Base-by-base conservation (phyloP, 2,888 invertebrate genomes). In the Pollenia labialis region DNA sequence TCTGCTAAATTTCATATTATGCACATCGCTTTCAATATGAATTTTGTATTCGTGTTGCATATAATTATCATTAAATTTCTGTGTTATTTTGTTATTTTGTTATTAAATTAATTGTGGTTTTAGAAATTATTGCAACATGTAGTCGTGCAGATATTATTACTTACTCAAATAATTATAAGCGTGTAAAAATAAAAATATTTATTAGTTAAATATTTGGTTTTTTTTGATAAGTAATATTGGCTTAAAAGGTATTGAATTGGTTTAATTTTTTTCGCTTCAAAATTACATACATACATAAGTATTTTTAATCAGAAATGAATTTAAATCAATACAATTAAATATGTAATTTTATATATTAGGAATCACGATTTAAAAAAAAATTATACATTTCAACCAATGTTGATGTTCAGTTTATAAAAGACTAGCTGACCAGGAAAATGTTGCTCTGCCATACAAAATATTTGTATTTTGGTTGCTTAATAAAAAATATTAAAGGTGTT, bases 81-180 rank as follows among this genome's bases (percentile, higher is more conserved):
- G 62, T 48, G 76, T 81, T 80, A 80, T 68, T 75, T 81, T 48
- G 76, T 81, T 80, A 80, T 68, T 75, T 81, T 58, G 62, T 82
- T 69, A 82, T 82, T 82, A 82, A 76, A 82, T 75, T 82, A 69
- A 62, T 76, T 82, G 60, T 52, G 60, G 68, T 62, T 71, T 60
- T 69, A 54, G 2, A 69, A 79, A 69, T 79, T 69, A 79, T 62
- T 60, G 40, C 44, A 48, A 79, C 40, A 75, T 75, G 42, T 11
- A 66, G 32, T 52, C 7, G n/a, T 6, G 14, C 10, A 50, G 52
- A 32, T 7, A 40, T 40, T 52, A 52, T 52, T 68, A 52, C 46
- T 58, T 32, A 48, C 23, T 48, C 9, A 66, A 48, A 48, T 14
- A 66, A 14, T 14, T 32, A 46, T n/a, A 32, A 3, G 48, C 9